Conservation (phyloP, 2,113 vertebrate species). For the Regulus satrapa region DNA sequence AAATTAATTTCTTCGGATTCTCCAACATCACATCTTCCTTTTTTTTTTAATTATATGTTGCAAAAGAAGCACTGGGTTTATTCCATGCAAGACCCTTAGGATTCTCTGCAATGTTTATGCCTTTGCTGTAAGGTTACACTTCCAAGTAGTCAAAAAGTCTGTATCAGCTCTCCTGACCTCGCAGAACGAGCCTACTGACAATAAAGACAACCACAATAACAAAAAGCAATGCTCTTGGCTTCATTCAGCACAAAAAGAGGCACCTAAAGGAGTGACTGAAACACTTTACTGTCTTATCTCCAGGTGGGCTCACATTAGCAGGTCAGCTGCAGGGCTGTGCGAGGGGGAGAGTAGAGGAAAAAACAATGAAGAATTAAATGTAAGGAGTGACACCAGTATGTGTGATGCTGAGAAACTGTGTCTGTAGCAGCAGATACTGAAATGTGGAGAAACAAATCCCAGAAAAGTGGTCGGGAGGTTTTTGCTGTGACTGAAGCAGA, state of each 20-base stretch:
- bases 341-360: not conserved
- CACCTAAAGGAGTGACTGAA: not conserved
- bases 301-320: rapidly evolving
- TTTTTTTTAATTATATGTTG: not conserved
- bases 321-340: not conserved
- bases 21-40: not conserved
- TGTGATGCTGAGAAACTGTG: not conserved
- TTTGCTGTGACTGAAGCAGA: not conserved
- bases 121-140: not conserved
- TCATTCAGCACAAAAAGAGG: not conserved
- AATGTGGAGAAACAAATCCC: not conserved
- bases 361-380: not conserved
- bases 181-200: not conserved
- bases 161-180: not conserved
- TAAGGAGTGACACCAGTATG: not conserved
- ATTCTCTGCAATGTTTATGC: not conserved
- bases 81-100: not conserved
- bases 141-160: not conserved
- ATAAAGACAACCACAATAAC: not conserved
- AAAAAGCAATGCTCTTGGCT: not conserved
- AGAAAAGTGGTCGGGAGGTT: not conserved
- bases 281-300: rapidly evolving
- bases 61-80: not conserved
- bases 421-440: not conserved
- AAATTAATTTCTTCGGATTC: not conserved